Base-by-base conservation (phyloP, 2,797 vertebrate species). In the Sparus aurata region DNA sequence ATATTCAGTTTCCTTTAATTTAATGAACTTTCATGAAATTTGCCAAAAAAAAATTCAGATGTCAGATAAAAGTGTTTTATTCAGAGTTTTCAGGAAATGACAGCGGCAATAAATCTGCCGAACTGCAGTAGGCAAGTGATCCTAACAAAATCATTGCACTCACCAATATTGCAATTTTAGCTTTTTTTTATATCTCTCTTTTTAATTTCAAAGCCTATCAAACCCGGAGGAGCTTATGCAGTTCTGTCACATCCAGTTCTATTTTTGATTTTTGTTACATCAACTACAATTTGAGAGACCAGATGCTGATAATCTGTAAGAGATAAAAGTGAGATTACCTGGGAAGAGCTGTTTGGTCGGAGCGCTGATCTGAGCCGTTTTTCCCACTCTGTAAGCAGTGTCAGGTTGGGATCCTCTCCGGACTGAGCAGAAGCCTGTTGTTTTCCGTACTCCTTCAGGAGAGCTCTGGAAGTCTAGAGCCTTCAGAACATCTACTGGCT, bases 271-370 rank as follows among this genome's bases (percentile, higher is more conserved):
- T 66, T 46, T 54, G 3, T 12, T 45, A 17, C 3, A 46, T 34
- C 18, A 20, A 22, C 53, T 63, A 20, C 12, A 43, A 12, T 25
- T 57, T 73, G 15, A 60, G 13, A 45, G 38, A 38, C 38, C 13
- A 70, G 71, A 72, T 27, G 15, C 22, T 69, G 15, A 2, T 27
- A 13, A 68, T 49, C n/a, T n/a, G 47, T 45, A 16, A 47, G 12
- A 53, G 22, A 22, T 27, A 22, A 60, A 20, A 13, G 22, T 27
- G 30, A 1, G 76, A 49, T 92, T 94, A 99, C 98, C 97, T 97
- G 98, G 96, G 91, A 97, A 99, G 75, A 99, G 93, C 77, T 98
- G 97, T 79, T 96, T 98, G 59, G 98, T 99, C 7, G 98, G 97
- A 59, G 97, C 96, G 79, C 98, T 99, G 92, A 99, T 94, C 85